phyloP scores from a whole-genome alignment of 1,140 invertebrate species.

The Neuroterus valhalla region DNA sequence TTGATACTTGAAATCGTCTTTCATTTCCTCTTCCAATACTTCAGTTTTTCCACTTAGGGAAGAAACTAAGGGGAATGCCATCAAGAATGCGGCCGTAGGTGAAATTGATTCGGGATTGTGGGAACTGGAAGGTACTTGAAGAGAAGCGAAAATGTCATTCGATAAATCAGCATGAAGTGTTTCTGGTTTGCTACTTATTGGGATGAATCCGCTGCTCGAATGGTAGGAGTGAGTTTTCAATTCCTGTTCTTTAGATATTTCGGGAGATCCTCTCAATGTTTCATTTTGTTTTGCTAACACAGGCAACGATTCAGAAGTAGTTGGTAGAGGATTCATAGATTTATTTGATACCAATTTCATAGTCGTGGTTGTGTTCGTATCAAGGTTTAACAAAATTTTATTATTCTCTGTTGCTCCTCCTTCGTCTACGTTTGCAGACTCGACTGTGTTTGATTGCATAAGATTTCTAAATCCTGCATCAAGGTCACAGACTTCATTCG shows the following conservation, averaged over 20 bases:
- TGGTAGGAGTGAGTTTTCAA: slow-evolving; percentile 73
- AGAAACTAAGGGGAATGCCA: slow-evolving; percentile 84
- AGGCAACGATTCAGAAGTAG: slow-evolving; percentile 2
- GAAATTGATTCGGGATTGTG: slow-evolving; percentile 83
- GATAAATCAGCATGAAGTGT: slow-evolving; percentile 81
- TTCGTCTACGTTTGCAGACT: slow-evolving; percentile 51
- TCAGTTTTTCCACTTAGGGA: slow-evolving; percentile 77
- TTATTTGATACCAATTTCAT: slow-evolving; percentile 63
- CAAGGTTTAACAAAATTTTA: slow-evolving; percentile 72
- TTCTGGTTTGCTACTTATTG: slow-evolving; percentile 76
- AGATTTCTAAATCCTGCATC: slow-evolving; percentile 63
- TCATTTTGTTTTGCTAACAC: slow-evolving; percentile 13
- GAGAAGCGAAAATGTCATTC: slow-evolving; percentile 83
- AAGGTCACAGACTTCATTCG: slow-evolving; percentile 62
- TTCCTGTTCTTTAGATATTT: slow-evolving; percentile 59
- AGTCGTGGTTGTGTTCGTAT: slow-evolving; percentile 71
- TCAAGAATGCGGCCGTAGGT: slow-evolving; percentile 85
- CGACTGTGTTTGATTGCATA: slow-evolving; percentile 51
- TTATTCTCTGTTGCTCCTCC: slow-evolving; percentile 57
- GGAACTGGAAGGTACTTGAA: slow-evolving; percentile 78
- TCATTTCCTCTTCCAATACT: slow-evolving; percentile 76
- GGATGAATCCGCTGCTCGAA: slow-evolving; percentile 71
- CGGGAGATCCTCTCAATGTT: slow-evolving; percentile 24
- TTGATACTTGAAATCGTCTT: slow-evolving; percentile 74
- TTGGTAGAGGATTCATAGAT: slow-evolving; percentile 10